Base-by-base conservation (phyloP, 2,888 invertebrate genomes). In the Melanotus villosus region DNA sequence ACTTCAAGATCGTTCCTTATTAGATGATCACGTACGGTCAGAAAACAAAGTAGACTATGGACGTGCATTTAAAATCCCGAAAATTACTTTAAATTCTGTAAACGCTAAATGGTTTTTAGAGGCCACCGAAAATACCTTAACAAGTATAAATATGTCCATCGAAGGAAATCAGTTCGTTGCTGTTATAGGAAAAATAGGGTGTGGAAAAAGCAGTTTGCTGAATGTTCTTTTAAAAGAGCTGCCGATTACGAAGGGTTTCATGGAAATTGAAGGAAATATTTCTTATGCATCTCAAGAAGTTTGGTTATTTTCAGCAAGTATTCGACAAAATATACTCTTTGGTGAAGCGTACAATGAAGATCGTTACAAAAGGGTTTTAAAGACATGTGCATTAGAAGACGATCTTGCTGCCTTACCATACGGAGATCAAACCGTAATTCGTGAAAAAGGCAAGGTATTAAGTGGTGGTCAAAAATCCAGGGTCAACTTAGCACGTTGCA, bases 391-490 rank as follows among this genome's bases (percentile, higher is more conserved):
- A 1, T 80, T 93, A 68, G 81, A 85, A 18, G 14, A 57, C 6
- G 96, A 96, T 83, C 90, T 95, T 76, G 88, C 89, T 68, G 88
- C 91, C 73, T 89, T 95, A 75, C 90, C 93, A 0, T 87, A 90
- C 75, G 93, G 93, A 4, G 96, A 96, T 81, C 85, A 88, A 76
- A 94, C 93, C 0, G 81, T 93, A 62, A 93, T 96, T 0, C 95
- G 95, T 1, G 95, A 96, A 79, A 88, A 92, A 59, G 96, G 95
- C 7, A 90, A 92, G 1, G 89, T 91, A 1, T 83, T 96, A n/a
- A 94, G 94, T 38, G 95, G 95, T 4, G 95, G 95, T 12, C 95
- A 95, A 84, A 90, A 90, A 81, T 94, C 95, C 1, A 87, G 95
- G 72, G 90, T 96, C 26, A 93, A 93, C 82, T 85, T 96, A 57